Evolutionary conservation across 2,113 vertebrate genomes (phyloP).

Genomic region (Antechinus stuartii): DNA sequence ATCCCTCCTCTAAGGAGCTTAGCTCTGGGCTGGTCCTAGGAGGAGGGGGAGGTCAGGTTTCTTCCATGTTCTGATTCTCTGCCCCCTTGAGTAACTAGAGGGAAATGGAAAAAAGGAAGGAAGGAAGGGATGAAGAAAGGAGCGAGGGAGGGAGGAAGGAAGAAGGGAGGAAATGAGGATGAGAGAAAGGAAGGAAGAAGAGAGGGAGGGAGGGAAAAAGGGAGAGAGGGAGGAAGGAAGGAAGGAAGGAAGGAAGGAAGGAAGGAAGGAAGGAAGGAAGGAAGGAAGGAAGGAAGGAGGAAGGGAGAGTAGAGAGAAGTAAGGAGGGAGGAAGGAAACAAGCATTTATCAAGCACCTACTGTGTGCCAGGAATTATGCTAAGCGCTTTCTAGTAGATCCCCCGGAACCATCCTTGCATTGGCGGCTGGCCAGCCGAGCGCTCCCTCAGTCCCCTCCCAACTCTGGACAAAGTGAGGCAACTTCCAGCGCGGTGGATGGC

Average conservation of each 20-base stretch:
- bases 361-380: background rate
- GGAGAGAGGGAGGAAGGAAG: background rate
- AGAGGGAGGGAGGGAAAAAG: background rate
- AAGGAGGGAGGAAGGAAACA: background rate
- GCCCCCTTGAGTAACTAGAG: too few species aligned
- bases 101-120: too few species aligned
- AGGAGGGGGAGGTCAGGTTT: background rate
- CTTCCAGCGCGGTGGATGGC: background rate
- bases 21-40: too few species aligned
- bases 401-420: background rate
- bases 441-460: background rate
- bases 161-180: background rate
- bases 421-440: background rate
- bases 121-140: too few species aligned
- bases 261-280: background rate
- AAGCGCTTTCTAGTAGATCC: background rate
- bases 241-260: too few species aligned
- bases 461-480: background rate
- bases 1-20: background rate
- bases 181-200: background rate
- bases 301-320: rapidly evolving
- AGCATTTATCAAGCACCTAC: background rate
- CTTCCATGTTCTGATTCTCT: too few species aligned
- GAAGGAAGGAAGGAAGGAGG: background rate
- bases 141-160: rapidly evolving